A percentile compares a stretch with the other conserved stretches of the same genome.
Evolutionary conservation across 2,113 vertebrate species (phyloP).

Genomic region (Saguinus imperator): DNA sequence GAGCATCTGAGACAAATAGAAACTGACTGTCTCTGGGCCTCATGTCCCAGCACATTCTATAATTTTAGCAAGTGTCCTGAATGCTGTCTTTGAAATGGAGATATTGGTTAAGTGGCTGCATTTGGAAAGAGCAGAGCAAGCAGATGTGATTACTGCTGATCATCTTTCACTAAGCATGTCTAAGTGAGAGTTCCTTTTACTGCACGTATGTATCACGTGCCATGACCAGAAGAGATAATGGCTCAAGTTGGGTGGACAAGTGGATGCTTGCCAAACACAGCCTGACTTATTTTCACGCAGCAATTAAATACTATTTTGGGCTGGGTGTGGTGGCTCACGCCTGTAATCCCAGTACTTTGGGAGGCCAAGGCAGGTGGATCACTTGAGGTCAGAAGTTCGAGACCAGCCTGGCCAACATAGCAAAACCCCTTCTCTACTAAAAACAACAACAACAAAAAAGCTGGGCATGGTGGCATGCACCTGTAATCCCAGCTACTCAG

Average conservation of each 20-base stretch:
- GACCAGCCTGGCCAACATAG: too few species aligned
- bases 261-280: not conserved
- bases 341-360: too few species aligned
- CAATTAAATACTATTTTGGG: not conserved
- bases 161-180: not conserved
- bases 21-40: not conserved
- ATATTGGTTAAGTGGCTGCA: not conserved
- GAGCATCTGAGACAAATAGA: not conserved
- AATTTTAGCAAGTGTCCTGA: not conserved
- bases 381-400: too few species aligned
- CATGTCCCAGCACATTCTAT: not conserved
- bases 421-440: too few species aligned
- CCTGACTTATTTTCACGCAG: not conserved
- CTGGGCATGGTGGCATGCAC: too few species aligned
- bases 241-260: too few species aligned
- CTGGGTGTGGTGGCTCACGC: too few species aligned
- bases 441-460: too few species aligned
- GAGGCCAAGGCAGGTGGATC: too few species aligned
- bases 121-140: not conserved
- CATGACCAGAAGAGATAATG: not conserved
- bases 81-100: not conserved
- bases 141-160: not conserved
- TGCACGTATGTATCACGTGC: not conserved
- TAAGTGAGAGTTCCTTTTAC: not conserved
- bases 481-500: too few species aligned